These are phyloP conservation scores for Synchiropus splendidus DNA, from an alignment of 2,113 vertebrate species.

Conservation along the genomic window DNA sequence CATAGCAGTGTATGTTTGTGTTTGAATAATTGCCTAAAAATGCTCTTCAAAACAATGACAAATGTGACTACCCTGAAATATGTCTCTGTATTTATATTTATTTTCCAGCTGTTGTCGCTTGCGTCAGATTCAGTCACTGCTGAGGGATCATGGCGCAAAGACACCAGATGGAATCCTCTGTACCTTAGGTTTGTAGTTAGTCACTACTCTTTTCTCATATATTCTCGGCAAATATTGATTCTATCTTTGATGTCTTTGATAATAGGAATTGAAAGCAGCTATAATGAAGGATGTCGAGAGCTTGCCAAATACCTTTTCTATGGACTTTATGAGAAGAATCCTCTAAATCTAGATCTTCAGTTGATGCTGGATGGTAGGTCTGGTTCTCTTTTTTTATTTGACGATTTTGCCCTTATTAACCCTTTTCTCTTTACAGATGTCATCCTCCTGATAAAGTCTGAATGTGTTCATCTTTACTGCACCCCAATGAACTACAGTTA, in stretches of 20 bases:
- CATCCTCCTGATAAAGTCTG: constrained; percentile 84
- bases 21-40: too few relatives aligned
- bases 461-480: constrained; percentile 93
- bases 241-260: background rate
- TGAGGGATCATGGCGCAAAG: constrained; percentile 69
- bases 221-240: background rate
- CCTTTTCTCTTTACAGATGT: constrained; percentile 69
- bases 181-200: constrained; percentile 78
- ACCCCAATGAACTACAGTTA: constrained; percentile 89
- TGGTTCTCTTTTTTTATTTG: background rate
- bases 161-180: constrained; percentile 85
- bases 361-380: constrained; percentile 79
- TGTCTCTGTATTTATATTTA: background rate
- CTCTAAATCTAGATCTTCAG: constrained; percentile 69
- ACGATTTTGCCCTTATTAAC: background rate
- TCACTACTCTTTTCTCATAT: background rate
- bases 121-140: constrained; percentile 79
- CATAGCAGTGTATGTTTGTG: too few relatives aligned
- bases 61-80: too few relatives aligned
- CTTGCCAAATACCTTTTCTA: constrained; percentile 90
- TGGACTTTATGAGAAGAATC: constrained; percentile 80
- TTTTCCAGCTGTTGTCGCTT: constrained; percentile 78
- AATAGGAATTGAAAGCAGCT: constrained; percentile 91
- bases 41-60: too few relatives aligned
- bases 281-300: constrained; percentile 90